Conservation (phyloP, 2,888 invertebrate species). For the Endotricha flammealis region DNA sequence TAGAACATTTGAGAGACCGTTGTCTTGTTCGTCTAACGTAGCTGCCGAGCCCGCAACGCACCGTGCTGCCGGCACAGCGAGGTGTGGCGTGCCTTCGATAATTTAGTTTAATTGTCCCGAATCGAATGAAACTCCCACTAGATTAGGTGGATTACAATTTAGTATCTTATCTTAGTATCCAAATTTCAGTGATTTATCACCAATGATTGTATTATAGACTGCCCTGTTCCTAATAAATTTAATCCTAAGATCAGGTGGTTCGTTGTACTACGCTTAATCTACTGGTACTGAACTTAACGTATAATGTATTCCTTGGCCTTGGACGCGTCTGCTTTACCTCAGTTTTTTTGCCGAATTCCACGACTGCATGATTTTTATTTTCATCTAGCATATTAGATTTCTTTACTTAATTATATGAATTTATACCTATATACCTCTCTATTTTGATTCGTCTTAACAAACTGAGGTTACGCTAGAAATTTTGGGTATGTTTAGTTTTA, state of each 20-base stretch:
- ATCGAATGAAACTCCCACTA: conserved; percentile 38
- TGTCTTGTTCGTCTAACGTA: conserved; percentile 12
- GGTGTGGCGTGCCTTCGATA: conserved; percentile 69
- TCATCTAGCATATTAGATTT: conserved; percentile 9
- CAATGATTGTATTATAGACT: conserved; percentile 72
- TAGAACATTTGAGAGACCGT: conserved; percentile 8
- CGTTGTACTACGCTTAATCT: conserved; percentile 61
- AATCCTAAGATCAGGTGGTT: conserved; percentile 39
- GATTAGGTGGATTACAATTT: conserved; percentile 62
- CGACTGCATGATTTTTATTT: conserved; percentile 30
- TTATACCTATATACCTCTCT: conserved; percentile 18
- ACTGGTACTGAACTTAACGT: conserved; percentile 37
- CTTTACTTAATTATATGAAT: conserved; percentile 15
- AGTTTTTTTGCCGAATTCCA: conserved; percentile 46
- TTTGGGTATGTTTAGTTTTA: conserved; percentile 46
- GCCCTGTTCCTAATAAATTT: conserved; percentile 67
- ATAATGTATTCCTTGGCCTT: conserved; percentile 25
- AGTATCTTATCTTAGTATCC: conserved; percentile 40
- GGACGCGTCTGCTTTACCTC: conserved; percentile 44
- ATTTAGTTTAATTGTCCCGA: conserved; percentile 38
- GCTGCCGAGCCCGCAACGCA: conserved; percentile 19
- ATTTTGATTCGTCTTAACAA: conserved; percentile 36
- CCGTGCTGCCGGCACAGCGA: conserved; percentile 10
- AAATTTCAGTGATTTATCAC: conserved; percentile 74
- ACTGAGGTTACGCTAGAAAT: conserved; percentile 51